phyloP scores from a whole-genome alignment of 2,113 vertebrate genomes.

The Alaudala cheleensis region DNA sequence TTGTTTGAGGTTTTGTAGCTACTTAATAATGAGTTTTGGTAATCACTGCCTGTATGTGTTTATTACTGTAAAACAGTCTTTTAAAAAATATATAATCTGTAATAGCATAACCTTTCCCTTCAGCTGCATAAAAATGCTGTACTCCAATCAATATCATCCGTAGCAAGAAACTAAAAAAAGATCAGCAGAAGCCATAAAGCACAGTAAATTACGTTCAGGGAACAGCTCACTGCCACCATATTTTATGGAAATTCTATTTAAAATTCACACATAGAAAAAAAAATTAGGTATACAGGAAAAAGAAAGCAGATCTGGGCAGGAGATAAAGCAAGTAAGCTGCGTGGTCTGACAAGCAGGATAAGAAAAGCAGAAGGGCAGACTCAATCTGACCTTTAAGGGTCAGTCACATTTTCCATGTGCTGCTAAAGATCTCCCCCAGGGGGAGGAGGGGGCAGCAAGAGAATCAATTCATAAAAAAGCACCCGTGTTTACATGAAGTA shows the following conservation, averaged over 20 bases:
- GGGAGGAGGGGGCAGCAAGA: background rate
- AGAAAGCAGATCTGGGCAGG: background rate
- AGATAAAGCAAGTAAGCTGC: background rate
- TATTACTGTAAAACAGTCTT: background rate
- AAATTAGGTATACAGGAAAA: background rate
- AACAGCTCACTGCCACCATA: background rate
- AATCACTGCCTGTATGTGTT: background rate
- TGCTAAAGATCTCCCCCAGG: background rate
- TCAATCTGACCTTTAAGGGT: conserved; percentile 61
- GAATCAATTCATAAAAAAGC: background rate
- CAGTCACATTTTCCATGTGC: conserved; percentile 64
- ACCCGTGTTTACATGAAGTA: background rate
- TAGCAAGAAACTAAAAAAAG: conserved; percentile 33
- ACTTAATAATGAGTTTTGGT: conserved; percentile 20
- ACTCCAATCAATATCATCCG: conserved; percentile 21
- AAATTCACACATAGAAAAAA: background rate
- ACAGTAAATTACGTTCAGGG: background rate
- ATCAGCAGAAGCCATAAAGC: conserved; percentile 16
- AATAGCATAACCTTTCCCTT: conserved; percentile 13
- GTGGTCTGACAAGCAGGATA: background rate
- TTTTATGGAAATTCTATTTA: conserved; percentile 1
- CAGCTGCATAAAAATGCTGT: conserved; percentile 4
- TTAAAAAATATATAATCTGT: background rate
- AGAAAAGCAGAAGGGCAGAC: background rate
- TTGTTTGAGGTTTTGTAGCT: conserved; percentile 28